Base-by-base conservation (phyloP, 1,140 invertebrate genomes). In the Cotesia chilonis region DNA sequence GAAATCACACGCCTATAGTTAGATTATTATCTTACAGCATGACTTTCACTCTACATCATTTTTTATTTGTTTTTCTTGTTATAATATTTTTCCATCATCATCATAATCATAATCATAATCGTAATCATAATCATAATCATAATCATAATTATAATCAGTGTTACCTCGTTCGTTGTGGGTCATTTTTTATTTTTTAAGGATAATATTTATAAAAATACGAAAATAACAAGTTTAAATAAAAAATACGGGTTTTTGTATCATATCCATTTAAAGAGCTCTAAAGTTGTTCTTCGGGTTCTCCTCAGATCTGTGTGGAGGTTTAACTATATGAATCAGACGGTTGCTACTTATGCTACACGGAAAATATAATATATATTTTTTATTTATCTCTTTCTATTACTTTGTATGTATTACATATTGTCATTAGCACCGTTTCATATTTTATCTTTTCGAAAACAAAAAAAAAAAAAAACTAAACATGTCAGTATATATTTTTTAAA, bases 201-300 rank as follows among this genome's bases (percentile, higher is more conserved):
- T 63, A 47, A 17, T 47, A 14, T 28, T 47, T 60, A n/a, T 59
- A 28, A 35, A 10, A 4, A 7, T 52, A 4, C 28, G 7, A 64
- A 41, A 9, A 64, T n/a, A 10, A 55, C 47, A 37, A 66, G n/a
- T 66, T 28, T 4, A 54, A 37, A 70, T 54, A 7, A 37, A 37
- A 28, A 66, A 51, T 14, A n/a, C 37, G 59, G 52, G 47, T 63
- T 51, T 28, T 66, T 35, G 28, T 36, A 47, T 66, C 52, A 52
- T 59, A 66, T 51, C 70, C 70, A 71, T 71, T 71, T 71, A 66
- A 71, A 71, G 70, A 64, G 52, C 47, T 66, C 61, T 37, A 55
- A 64, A 71, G 2, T 35, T 54, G n/a, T 20, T 17, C 5, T 20
- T 61, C 61, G 12, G 28, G 66, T 54, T 68, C 47, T 52, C 2